A percentile compares a stretch with the other conserved stretches of the same genome.
Evolutionary conservation across 2,888 invertebrate species (phyloP).

Genomic region (Leptinotarsa juncta): DNA sequence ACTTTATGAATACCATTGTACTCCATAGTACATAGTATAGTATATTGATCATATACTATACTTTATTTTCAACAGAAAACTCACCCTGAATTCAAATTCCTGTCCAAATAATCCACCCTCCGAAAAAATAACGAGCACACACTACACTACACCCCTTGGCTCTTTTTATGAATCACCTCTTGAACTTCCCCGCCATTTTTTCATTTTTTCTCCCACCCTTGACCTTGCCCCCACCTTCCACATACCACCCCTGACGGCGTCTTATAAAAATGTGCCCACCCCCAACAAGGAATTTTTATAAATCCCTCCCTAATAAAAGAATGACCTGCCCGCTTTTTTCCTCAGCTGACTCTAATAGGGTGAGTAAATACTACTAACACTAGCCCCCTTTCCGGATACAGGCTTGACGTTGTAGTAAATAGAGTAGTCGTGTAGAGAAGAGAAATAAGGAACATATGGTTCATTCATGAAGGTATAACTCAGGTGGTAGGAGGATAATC

Average conservation of each 20-base stretch:
- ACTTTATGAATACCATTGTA: background rate
- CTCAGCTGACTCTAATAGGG: conserved; percentile 48
- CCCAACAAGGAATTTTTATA: conserved; percentile 53
- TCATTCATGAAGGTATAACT: conserved; percentile 28
- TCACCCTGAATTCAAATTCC: conserved; percentile 9
- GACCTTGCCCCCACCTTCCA: conserved; percentile 44
- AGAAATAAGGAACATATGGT: conserved; percentile 27
- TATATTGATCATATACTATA: background rate
- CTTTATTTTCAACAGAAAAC: conserved; percentile 8
- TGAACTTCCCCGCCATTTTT: conserved; percentile 46
- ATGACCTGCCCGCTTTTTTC: conserved; percentile 58
- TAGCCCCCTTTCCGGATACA: conserved; percentile 32
- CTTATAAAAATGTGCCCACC: conserved; percentile 54
- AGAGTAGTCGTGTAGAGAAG: conserved; percentile 30
- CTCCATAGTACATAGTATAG: too few relatives aligned
- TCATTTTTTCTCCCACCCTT: conserved; percentile 45
- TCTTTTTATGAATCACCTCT: conserved; percentile 47
- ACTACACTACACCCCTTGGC: conserved; percentile 37
- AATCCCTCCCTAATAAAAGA: conserved; percentile 58
- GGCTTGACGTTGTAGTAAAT: conserved; percentile 38
- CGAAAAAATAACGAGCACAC: conserved; percentile 37
- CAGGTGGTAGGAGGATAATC: background rate
- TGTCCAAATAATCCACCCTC: conserved; percentile 33
- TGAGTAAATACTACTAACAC: conserved; percentile 39
- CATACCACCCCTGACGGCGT: conserved; percentile 47